Evolutionary conservation across 2,888 invertebrate genomes (phyloP), one percentile per base, ranked within the genome.

Genomic region (Caenorhabditis wallacei): DNA sequence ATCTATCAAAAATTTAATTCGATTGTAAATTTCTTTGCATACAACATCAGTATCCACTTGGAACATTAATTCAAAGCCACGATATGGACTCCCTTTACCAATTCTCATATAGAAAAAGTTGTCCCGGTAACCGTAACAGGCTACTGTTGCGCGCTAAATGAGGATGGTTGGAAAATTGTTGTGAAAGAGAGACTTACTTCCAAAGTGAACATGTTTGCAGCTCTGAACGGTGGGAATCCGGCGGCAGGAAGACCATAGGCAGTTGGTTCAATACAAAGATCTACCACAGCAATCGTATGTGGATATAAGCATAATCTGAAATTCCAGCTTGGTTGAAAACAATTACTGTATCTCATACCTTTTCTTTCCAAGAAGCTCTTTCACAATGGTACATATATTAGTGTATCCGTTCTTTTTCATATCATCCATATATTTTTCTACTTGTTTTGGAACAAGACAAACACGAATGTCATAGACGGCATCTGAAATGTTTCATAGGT

Each of bases 271-370:
- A 89, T 86, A 53, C 84, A 72, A n/a, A 81, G 63, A 51, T 85
- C 80, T 18, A 84, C 85, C n/a, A 90, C 66, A 18, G 89, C 70
- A 24, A 90, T 86, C 3, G 88, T 85, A 57, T 90, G 88, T 10
- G 89, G 84, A 72, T 89, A 90, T 57, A 90, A 86, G 54, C 90
- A 89, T 4, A 90, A 70, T 51, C 90, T n/a, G n/a, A n/a, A n/a
- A n/a, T n/a, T n/a, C n/a, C n/a, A n/a, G n/a, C n/a, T n/a, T n/a
- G n/a, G n/a, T n/a, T n/a, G n/a, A n/a, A n/a, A n/a, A n/a, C n/a
- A n/a, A n/a, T n/a, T n/a, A n/a, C n/a, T n/a, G n/a, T n/a, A n/a
- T n/a, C n/a, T n/a, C n/a, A n/a, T n/a, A n/a, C n/a, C n/a, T 56
- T 56, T 78, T 84, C 43, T 59, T 70, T 26, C 84, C 84, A 4